Conservation (phyloP, 2,113 vertebrate genomes). For the Labrus mixtus region DNA sequence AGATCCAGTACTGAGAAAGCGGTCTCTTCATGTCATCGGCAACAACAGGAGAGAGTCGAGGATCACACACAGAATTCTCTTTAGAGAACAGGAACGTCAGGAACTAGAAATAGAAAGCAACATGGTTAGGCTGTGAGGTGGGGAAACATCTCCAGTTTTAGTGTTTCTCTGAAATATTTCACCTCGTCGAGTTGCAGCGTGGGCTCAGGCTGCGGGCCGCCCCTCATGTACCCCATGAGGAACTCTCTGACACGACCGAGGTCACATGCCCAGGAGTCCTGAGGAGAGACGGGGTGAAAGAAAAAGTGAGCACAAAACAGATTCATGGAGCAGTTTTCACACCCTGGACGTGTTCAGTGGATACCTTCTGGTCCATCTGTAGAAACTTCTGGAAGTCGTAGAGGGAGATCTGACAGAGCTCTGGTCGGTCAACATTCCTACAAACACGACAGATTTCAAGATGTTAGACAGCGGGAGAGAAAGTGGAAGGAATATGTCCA, state of each 20-base stretch:
- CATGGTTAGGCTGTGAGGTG: background rate
- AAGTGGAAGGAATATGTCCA: background rate
- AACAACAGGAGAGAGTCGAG: conserved; percentile 76
- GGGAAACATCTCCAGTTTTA: background rate
- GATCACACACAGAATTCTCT: conserved; percentile 87
- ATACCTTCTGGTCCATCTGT: conserved; percentile 90
- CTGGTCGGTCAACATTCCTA: conserved; percentile 88
- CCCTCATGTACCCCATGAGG: conserved; percentile 85
- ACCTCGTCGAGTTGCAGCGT: conserved; percentile 90
- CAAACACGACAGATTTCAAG: conserved; percentile 28
- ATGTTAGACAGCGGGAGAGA: conserved; percentile 5
- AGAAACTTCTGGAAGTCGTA: conserved; percentile 92
- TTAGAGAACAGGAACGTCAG: conserved; percentile 90
- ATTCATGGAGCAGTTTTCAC: background rate
- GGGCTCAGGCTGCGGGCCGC: conserved; percentile 81
- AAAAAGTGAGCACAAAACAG: background rate
- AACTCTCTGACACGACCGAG: conserved; percentile 84
- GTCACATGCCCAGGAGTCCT: conserved; percentile 89
- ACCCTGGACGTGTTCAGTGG: background rate
- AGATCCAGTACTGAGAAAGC: conserved; percentile 91
- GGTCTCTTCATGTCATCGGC: conserved; percentile 89
- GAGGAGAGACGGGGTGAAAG: conserved; percentile 2
- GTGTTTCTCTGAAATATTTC: background rate
- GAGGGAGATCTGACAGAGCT: conserved; percentile 88
- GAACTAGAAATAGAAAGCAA: conserved; percentile 77